Base-by-base conservation (phyloP, 2,797 vertebrate genomes). In the Epinephelus coioides region DNA sequence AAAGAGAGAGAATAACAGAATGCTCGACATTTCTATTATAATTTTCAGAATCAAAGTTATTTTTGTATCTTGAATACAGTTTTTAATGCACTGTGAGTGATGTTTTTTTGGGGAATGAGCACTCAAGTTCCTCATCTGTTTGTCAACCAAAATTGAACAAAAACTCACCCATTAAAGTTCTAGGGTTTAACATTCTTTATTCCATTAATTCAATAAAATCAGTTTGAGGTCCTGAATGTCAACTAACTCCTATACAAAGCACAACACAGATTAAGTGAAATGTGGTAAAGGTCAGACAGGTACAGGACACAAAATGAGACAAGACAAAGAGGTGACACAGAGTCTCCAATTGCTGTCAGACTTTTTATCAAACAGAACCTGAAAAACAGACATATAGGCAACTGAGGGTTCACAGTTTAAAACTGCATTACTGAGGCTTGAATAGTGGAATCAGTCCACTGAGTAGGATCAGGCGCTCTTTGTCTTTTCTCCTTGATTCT, bases 131-230 rank as follows among this genome's bases (percentile, higher is more conserved):
- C 43, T 54, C 5, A 6, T 6, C 4, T 69, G 3, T 51, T 66
- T 56, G 25, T 50, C 14, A 44, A 27, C 27, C 27, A 68, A 67
- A 82, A 47, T 13, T 21, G 70, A 72, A 63, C 27, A 6, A 15
- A 44, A 69, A 70, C 17, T 54, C 4, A 51, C 5, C 49, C 21
- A 60, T 49, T 4, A 23, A 56, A 30, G 69, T 64, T 21, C 21
- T 62, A 21, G 59, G 83, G 79, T 88, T 90, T 84, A 73, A 88
- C 80, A 83, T 86, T 91, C 57, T 95, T 95, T 95, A 95, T 93
- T 95, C 78, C 69, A 83, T 79, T 65, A 82, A 73, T 85, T 92
- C 80, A 84, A 78, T 82, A 78, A 90, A 90, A 88, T 86, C 77
- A 77, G 51, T 90, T 83, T 87, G 73, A 88, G 89, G 86, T 92